phyloP scores from a whole-genome alignment of 2,888 invertebrate genomes.

The Tetranychus truncatus region DNA sequence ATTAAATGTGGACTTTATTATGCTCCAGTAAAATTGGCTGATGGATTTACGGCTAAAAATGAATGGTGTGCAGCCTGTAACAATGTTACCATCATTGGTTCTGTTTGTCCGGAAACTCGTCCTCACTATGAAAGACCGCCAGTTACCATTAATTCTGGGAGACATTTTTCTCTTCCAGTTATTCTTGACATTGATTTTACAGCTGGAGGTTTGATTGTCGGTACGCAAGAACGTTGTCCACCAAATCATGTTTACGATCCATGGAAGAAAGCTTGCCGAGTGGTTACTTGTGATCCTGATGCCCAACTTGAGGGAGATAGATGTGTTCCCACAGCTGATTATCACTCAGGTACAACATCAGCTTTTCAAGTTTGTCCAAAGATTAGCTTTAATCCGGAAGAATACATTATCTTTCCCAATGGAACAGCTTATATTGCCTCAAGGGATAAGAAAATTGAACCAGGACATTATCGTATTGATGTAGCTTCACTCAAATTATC shows the following conservation, averaged over 20 bases:
- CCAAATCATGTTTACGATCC: conserved; percentile 13
- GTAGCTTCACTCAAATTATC: neutral
- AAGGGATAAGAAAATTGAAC: neutral
- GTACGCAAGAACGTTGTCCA: neutral
- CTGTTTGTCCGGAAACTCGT: conserved; percentile 1
- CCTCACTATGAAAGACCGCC: neutral
- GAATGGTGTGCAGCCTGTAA: conserved; percentile 17
- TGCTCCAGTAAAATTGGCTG: conserved; percentile 3
- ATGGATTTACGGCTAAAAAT: conserved; percentile 16
- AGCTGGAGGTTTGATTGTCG: neutral
- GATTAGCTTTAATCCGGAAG: conserved; percentile 6
- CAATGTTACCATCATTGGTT: neutral
- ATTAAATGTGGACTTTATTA: conserved; percentile 10
- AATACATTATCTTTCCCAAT: conserved; percentile 13
- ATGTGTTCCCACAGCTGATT: neutral
- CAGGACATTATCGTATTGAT: conserved; percentile 9
- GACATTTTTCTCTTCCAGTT: conserved; percentile 3
- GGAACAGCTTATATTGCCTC: conserved; percentile 8
- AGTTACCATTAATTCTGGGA: neutral
- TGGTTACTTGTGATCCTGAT: conserved; percentile 2
- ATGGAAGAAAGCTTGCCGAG: conserved; percentile 4
- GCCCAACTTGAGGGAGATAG: neutral
- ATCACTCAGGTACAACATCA: neutral
- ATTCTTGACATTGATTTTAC: conserved; percentile 8
- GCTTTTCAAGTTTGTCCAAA: conserved; percentile 5